These are phyloP conservation scores for Protobothrops mucrosquamatus DNA, from an alignment of 2,113 vertebrate species.

Conservation along the genomic window DNA sequence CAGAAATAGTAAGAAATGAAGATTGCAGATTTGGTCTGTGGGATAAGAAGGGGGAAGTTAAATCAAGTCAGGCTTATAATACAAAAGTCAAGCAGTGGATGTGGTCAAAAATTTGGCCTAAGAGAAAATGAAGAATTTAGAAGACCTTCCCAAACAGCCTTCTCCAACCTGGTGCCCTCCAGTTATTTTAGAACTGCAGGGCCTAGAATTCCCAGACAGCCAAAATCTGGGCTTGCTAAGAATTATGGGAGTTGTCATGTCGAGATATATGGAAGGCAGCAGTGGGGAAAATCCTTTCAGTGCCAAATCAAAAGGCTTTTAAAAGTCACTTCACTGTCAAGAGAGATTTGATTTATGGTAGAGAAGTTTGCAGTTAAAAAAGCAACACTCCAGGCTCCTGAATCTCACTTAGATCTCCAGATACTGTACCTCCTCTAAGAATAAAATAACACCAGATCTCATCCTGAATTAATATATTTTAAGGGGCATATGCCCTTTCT, in stretches of 20 bases:
- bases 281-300: neutral
- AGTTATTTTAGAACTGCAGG: neutral
- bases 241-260: neutral
- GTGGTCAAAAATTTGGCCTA: neutral
- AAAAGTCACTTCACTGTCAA: neutral
- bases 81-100: neutral
- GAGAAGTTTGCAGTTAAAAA: neutral
- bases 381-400: neutral
- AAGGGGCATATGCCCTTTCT: neutral
- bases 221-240: neutral
- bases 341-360: neutral
- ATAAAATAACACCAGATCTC: neutral
- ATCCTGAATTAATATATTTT: neutral
- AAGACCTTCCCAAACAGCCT: neutral
- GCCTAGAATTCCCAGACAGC: neutral
- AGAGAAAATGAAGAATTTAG: neutral
- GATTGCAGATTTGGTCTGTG: neutral
- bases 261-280: neutral
- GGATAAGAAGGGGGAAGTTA: neutral
- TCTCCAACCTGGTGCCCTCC: neutral
- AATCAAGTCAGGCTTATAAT: neutral
- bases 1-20: neutral
- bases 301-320: neutral
- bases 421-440: neutral
- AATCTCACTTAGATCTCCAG: neutral